Base-by-base conservation (phyloP, 1,140 invertebrate species). In the Formica exsecta region DNA sequence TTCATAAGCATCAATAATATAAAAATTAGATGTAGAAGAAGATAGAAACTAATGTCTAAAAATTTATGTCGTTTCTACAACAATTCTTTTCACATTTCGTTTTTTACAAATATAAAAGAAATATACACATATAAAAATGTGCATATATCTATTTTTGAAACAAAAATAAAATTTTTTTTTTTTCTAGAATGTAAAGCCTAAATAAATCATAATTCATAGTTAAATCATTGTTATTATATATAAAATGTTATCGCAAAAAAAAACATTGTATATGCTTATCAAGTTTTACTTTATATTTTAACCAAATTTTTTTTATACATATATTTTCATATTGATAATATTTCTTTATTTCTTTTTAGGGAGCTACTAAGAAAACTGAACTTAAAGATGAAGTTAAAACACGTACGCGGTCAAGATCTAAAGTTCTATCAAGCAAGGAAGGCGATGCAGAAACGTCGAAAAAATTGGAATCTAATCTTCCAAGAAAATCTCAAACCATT, bases 361-460 rank as follows among this genome's bases (percentile, higher is more conserved):
- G 87, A 38, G 84, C 89, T 8, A 89, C 87, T 41, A 93, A 92
- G 38, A 94, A 93, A 77, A 84, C 36, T 74, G 36, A 0, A 36
- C 4, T 6, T 44, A 66, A 91, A 71, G 81, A 91, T 86, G 76
- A 79, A 70, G 22, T 57, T 41, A 29, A 93, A 41, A 76, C 79
- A n/a, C 51, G 25, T 38, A 36, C 38, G n/a, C 81, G 66, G 8
- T 86, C 81, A 9, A 92, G 83, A 86, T 57, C 86, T 25, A 91
- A 86, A 73, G 59, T 2, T 36, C 61, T 54, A 29, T 81, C 57
- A 19, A 54, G 41, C 76, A 68, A 61, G 6, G 71, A 79, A 51
- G 36, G 16, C n/a, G 61, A 77, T 19, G 25, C 22, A 0, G 86
- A 92, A n/a, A 44, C 25, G 0, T 54, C 32, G 6, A 68, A 66